Evolutionary conservation across 2,113 vertebrate species (phyloP).

Genomic region (Alexandromys fortis): DNA sequence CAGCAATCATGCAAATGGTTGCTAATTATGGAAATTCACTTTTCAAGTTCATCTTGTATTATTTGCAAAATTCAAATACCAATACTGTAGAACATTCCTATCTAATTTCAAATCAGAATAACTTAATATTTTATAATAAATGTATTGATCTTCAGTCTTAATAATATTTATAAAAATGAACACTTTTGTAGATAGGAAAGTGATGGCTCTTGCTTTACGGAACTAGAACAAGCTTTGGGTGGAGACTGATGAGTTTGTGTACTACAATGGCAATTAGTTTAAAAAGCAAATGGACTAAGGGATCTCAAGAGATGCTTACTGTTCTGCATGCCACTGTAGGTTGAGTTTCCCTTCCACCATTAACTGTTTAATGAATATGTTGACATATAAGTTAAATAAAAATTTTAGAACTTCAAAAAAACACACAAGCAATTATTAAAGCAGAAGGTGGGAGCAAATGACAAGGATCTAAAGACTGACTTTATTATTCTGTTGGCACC

Average conservation of each 20-base stretch:
- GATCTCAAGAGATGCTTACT: background rate
- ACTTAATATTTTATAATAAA: background rate
- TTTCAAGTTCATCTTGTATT: background rate
- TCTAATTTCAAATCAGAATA: background rate
- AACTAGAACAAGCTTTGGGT: conserved; percentile 25
- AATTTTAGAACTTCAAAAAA: conserved; percentile 16
- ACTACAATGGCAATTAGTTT: background rate
- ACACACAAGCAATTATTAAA: conserved; percentile 46
- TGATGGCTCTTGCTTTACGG: background rate
- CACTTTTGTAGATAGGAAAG: background rate
- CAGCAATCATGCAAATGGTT: background rate
- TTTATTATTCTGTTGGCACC: background rate
- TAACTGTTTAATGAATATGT: background rate
- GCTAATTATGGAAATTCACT: background rate
- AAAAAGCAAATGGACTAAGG: conserved; percentile 16
- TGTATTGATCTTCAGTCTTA: background rate
- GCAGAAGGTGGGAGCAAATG: background rate
- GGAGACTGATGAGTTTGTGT: background rate
- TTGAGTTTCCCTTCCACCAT: conserved; percentile 31
- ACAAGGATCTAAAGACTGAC: background rate
- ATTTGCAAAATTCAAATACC: conserved; percentile 5
- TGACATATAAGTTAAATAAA: conserved; percentile 38
- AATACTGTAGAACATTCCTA: conserved; percentile 16
- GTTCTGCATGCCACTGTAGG: background rate
- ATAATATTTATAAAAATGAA: background rate